phyloP scores from a whole-genome alignment of 37 sponge, comb jelly and placozoan species.

The Beroe forskalii region DNA sequence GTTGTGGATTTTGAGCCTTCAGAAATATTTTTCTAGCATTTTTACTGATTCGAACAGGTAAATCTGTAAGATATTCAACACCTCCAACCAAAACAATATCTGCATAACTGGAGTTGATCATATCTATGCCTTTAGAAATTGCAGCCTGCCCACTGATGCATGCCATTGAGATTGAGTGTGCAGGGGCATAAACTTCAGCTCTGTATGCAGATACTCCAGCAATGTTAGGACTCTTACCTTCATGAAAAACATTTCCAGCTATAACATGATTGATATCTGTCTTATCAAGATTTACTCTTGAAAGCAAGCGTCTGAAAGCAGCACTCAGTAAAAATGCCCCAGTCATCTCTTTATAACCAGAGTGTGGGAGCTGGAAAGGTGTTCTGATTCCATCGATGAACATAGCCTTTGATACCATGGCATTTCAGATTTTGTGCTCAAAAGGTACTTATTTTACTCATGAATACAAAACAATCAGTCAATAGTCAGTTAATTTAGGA shows the following conservation, averaged over 20 bases:
- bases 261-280: slow-evolving; percentile 9
- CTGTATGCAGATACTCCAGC: background rate
- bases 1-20: background rate
- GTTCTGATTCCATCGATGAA: slow-evolving; percentile 63
- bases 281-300: slow-evolving; percentile 38
- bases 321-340: slow-evolving; percentile 10
- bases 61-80: slow-evolving; percentile 42
- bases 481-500: too few relatives aligned
- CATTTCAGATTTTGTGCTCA: too few relatives aligned
- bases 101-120: slow-evolving; percentile 27
- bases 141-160: slow-evolving; percentile 64
- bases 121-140: slow-evolving; percentile 26
- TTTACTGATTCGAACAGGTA: slow-evolving; percentile 5
- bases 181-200: background rate
- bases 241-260: slow-evolving; percentile 56
- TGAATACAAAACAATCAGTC: too few relatives aligned
- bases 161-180: slow-evolving; percentile 46
- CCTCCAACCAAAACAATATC: slow-evolving; percentile 49
- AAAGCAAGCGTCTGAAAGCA: slow-evolving; percentile 1
- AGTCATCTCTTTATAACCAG: slow-evolving; percentile 48
- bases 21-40: background rate
- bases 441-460: too few relatives aligned
- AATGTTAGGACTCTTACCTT: slow-evolving; percentile 40
- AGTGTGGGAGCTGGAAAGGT: slow-evolving; percentile 56
- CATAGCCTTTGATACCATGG: slow-evolving; percentile 36